These are phyloP conservation scores for Petromus typicus DNA, from an alignment of 2,113 vertebrate species.

Conservation along the genomic window DNA sequence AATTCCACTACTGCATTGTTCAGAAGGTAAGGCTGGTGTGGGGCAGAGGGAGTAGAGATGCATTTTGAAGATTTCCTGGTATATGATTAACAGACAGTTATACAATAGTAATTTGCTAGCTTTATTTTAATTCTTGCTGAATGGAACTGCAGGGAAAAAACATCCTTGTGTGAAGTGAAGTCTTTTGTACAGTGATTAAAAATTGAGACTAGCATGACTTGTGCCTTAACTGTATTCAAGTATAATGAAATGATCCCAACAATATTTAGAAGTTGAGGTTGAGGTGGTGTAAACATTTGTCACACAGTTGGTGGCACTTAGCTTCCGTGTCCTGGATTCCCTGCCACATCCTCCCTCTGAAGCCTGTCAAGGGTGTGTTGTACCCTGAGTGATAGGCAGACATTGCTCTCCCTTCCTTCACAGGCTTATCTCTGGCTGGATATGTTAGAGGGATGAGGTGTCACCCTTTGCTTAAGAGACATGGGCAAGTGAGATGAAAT, in stretches of 20 bases:
- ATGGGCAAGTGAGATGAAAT: neutral
- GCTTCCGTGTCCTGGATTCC: neutral
- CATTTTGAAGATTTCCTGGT: slow-evolving; percentile 13
- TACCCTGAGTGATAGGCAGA: neutral
- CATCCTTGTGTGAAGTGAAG: neutral
- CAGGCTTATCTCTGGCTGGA: neutral
- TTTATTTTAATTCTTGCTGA: slow-evolving; percentile 57
- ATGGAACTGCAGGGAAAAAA: slow-evolving; percentile 49
- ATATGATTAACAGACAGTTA: slow-evolving; percentile 9
- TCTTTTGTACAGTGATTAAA: slow-evolving; percentile 10
- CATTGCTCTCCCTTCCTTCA: neutral
- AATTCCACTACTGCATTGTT: slow-evolving; percentile 39
- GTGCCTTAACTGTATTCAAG: slow-evolving; percentile 32
- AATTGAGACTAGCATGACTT: neutral
- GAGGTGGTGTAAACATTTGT: neutral
- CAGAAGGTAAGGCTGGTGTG: slow-evolving; percentile 20
- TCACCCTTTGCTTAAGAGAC: neutral
- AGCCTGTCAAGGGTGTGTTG: neutral
- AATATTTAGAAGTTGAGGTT: neutral
- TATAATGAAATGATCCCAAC: neutral
- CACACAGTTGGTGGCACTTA: neutral
- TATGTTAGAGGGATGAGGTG: neutral
- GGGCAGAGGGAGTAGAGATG: neutral
- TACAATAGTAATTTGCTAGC: slow-evolving; percentile 3
- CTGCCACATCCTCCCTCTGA: neutral